Evolutionary conservation across 2,888 invertebrate genomes (phyloP).

Genomic region (Subacronicta megacephala): DNA sequence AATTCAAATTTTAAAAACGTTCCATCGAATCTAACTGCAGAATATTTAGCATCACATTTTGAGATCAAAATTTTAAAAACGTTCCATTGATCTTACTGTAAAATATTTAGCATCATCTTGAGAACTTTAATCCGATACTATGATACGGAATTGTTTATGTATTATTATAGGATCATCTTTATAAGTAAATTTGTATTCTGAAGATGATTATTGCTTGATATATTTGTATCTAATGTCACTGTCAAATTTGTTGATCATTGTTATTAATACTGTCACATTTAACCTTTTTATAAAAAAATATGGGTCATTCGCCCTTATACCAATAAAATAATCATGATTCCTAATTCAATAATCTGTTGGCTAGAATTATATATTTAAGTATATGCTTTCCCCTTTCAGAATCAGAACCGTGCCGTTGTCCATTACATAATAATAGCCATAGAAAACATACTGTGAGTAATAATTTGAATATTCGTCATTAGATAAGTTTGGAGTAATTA

Average conservation of each 20-base stretch:
- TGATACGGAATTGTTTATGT: too few relatives aligned
- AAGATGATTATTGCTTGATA: too few relatives aligned
- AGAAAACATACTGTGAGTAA: conserved; percentile 24
- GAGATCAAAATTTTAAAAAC: conserved; percentile 5
- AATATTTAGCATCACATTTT: too few relatives aligned
- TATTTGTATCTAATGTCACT: too few relatives aligned
- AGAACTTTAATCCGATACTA: too few relatives aligned
- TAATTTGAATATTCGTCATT: conserved; percentile 46
- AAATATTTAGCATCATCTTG: too few relatives aligned
- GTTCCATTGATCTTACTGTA: neutral
- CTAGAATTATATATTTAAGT: neutral
- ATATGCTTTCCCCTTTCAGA: neutral
- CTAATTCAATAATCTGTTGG: neutral
- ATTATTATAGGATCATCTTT: too few relatives aligned
- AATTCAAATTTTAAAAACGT: conserved; percentile 26
- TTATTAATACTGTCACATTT: neutral
- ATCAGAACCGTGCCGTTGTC: conserved; percentile 32
- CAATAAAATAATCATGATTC: neutral
- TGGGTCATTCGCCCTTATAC: conserved; percentile 1
- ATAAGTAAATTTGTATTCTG: too few relatives aligned
- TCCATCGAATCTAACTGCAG: neutral
- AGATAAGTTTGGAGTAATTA: conserved; percentile 42
- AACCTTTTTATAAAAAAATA: neutral
- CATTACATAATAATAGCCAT: conserved; percentile 27
- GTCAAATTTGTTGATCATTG: too few relatives aligned